Percentiles rank a stretch among this genome's conserved stretches.
Evolutionary conservation across 2,797 vertebrate genomes (phyloP).

Genomic region (Peromyscus aztecus): DNA sequence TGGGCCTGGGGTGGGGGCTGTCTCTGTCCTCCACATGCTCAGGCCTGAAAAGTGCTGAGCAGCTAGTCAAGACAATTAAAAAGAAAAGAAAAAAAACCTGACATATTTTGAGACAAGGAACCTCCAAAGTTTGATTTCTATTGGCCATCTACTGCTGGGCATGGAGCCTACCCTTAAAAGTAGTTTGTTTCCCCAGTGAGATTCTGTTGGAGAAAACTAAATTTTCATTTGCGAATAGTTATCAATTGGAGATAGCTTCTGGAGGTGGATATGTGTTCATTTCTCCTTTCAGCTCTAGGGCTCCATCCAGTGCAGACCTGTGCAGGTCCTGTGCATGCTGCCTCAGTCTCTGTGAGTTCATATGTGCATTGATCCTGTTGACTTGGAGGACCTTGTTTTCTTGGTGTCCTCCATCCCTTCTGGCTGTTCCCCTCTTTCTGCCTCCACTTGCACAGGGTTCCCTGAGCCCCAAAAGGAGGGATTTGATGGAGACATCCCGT

Average conservation of each 20-base stretch:
- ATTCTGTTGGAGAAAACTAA: background rate
- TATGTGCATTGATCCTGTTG: background rate
- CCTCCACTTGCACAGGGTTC: background rate
- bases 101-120: background rate
- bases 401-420: background rate
- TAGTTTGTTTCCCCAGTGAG: background rate
- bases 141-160: background rate
- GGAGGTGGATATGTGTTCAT: background rate
- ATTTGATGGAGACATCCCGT: background rate
- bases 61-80: background rate
- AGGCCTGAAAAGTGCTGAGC: background rate
- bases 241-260: background rate
- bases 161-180: background rate
- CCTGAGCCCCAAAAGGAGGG: background rate
- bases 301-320: background rate
- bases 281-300: background rate
- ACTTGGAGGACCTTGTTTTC: background rate
- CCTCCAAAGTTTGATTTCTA: background rate
- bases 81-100: background rate
- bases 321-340: background rate
- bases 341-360: background rate
- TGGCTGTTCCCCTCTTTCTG: background rate
- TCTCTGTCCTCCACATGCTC: background rate
- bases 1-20: background rate
- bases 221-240: background rate